A percentile compares a stretch with the other conserved stretches of the same genome.
Evolutionary conservation across 35 echinoderm and acorn worm species (phyloP).

Genomic region (Ptychodera flava): DNA sequence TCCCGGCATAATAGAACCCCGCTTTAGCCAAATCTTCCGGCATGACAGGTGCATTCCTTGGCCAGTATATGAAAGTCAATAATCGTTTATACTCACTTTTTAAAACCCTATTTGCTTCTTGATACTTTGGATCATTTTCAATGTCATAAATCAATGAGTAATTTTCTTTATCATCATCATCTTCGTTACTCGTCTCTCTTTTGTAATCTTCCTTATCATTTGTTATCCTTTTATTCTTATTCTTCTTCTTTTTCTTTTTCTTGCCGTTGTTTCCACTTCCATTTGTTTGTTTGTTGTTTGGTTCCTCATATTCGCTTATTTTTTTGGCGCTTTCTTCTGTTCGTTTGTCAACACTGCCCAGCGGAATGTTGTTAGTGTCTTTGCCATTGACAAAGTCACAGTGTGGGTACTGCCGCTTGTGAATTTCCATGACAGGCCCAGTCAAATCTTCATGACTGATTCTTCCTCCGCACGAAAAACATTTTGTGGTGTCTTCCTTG

Average conservation of each 20-base stretch:
- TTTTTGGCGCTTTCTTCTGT: conserved; percentile 30
- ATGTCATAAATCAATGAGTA: conserved; percentile 70
- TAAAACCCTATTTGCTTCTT: conserved; percentile 41
- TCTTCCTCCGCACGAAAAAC: conserved; percentile 66
- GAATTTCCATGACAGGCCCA: conserved; percentile 77
- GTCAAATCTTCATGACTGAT: conserved; percentile 71
- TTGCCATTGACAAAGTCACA: conserved; percentile 65
- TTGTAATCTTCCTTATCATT: conserved; percentile 1
- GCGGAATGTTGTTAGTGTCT: conserved; percentile 40
- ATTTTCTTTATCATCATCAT: conserved; percentile 28
- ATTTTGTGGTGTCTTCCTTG: conserved; percentile 58
- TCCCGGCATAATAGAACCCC: conserved; percentile 59
- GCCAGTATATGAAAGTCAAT: too few species aligned
- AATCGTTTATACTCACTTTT: too few species aligned
- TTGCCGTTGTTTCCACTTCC: neutral
- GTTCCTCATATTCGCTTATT: conserved; percentile 7
- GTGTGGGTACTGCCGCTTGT: conserved; percentile 57
- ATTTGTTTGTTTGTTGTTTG: neutral
- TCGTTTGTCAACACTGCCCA: neutral
- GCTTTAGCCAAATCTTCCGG: too few species aligned
- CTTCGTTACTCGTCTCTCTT: conserved; percentile 19
- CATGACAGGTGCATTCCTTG: too few species aligned
- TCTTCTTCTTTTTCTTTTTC: neutral
- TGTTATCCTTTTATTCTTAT: conserved; percentile 15
- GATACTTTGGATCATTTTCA: conserved; percentile 47